Percentiles rank a stretch among this genome's conserved stretches.
Evolutionary conservation across 2,888 invertebrate species (phyloP).

Genomic region (Ormyrus pomaceus): DNA sequence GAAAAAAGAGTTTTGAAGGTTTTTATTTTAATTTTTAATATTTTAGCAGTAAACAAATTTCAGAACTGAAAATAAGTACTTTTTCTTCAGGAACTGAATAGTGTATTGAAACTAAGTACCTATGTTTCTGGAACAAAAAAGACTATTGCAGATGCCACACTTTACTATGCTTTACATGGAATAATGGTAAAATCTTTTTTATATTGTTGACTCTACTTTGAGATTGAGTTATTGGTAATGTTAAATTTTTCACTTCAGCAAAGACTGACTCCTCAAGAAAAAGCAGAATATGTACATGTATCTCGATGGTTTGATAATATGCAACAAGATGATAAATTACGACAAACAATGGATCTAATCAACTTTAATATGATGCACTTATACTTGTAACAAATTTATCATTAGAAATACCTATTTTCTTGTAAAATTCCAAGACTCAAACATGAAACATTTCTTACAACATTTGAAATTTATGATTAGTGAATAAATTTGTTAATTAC

Average conservation of each 20-base stretch:
- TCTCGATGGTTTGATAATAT: constrained; percentile 88
- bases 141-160: constrained; percentile 83
- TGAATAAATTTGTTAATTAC: constrained; percentile 56
- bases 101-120: constrained; percentile 76
- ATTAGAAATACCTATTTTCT: constrained; percentile 32
- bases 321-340: constrained; percentile 82
- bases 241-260: constrained; percentile 77
- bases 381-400: constrained; percentile 64
- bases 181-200: constrained; percentile 79
- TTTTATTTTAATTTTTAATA: constrained; percentile 51
- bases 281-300: constrained; percentile 82
- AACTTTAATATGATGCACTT: constrained; percentile 74
- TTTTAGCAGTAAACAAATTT: constrained; percentile 6
- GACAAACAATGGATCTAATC: constrained; percentile 76
- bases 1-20: constrained; percentile 78
- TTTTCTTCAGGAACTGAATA: constrained; percentile 77
- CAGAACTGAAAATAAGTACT: background rate
- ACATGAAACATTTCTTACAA: constrained; percentile 36
- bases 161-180: constrained; percentile 82
- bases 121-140: constrained; percentile 79
- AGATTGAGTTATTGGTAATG: constrained; percentile 4
- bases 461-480: constrained; percentile 51
- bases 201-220: constrained; percentile 11
- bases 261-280: constrained; percentile 80
- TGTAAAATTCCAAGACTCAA: constrained; percentile 33